A percentile compares a stretch with the other conserved stretches of the same genome.
These are phyloP conservation scores for Gonioctena quinquepunctata DNA, from an alignment of 1,140 invertebrate species.

Conservation along the genomic window DNA sequence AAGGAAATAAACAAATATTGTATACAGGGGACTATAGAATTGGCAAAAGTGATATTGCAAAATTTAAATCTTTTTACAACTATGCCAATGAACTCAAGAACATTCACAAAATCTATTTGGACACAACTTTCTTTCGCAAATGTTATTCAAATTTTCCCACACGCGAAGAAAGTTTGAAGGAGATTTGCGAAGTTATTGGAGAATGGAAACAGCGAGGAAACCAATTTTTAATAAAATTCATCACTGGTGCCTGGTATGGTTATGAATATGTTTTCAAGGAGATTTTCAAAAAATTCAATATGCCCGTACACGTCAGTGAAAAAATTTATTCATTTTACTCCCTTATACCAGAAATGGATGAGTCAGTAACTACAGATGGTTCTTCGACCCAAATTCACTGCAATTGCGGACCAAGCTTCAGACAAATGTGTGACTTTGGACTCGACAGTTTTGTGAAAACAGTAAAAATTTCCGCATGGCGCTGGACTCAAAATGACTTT, in stretches of 20 bases:
- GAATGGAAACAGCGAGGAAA: conserved; percentile 60
- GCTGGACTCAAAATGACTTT: conserved; percentile 57
- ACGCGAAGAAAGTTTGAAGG: conserved; percentile 60
- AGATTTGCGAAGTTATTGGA: conserved; percentile 57
- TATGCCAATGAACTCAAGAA: conserved; percentile 55
- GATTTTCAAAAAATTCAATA: conserved; percentile 58
- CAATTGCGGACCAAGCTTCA: conserved; percentile 31
- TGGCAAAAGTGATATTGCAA: conserved; percentile 59
- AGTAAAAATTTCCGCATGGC: conserved; percentile 59
- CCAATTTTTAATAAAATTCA: conserved; percentile 59
- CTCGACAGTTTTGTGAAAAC: conserved; percentile 45
- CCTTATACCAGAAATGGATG: conserved; percentile 54
- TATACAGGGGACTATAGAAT: conserved; percentile 76
- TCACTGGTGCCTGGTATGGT: conserved; percentile 61
- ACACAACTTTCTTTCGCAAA: conserved; percentile 69
- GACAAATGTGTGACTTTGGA: conserved; percentile 39
- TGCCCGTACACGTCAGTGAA: conserved; percentile 61
- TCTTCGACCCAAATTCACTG: conserved; percentile 55
- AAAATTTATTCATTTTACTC: conserved; percentile 51
- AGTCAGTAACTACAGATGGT: conserved; percentile 53
- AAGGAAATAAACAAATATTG: conserved; percentile 59
- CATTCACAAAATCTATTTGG: conserved; percentile 69
- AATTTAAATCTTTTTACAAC: conserved; percentile 61
- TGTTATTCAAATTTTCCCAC: conserved; percentile 62
- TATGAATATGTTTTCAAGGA: conserved; percentile 66